Evolutionary conservation across 2,888 invertebrate species (phyloP).

Genomic region (Nomada lathburiana): DNA sequence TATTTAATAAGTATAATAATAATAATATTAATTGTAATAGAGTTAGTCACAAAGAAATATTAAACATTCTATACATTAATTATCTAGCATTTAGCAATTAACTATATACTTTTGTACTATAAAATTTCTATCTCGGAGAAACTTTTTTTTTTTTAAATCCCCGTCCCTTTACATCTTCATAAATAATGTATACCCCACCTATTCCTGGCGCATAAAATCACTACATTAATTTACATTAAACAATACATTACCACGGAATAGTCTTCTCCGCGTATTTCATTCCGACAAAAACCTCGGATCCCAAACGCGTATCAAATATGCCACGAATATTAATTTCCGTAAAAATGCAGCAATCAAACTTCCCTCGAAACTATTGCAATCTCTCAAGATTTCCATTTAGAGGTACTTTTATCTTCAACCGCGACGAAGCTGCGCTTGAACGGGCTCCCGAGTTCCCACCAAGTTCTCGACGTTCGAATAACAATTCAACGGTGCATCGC

Average conservation of each 20-base stretch:
- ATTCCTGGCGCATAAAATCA: too few species aligned
- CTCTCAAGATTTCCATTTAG: conserved; percentile 5
- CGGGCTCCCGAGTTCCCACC: not conserved
- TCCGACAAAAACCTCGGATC: not conserved
- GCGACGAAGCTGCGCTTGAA: conserved; percentile 2
- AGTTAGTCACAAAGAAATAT: too few species aligned
- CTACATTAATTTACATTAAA: too few species aligned
- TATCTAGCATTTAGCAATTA: too few species aligned
- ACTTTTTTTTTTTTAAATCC: too few species aligned
- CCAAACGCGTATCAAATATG: not conserved
- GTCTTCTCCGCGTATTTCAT: not conserved
- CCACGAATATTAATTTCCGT: not conserved
- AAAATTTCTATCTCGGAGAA: too few species aligned
- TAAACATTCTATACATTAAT: too few species aligned
- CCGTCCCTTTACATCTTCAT: too few species aligned
- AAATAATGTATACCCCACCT: too few species aligned
- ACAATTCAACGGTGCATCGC: not conserved
- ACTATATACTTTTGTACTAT: too few species aligned
- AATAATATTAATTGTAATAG: too few species aligned
- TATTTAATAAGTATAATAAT: too few species aligned
- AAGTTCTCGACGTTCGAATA: conserved; percentile 11
- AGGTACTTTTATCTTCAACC: conserved; percentile 14
- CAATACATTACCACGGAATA: not conserved
- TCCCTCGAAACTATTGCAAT: conserved; percentile 9
- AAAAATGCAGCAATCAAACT: not conserved